Evolutionary conservation across 1,140 invertebrate species (phyloP), one percentile per base, ranked within the genome.

Genomic region (Tyrophagus putrescentiae): DNA sequence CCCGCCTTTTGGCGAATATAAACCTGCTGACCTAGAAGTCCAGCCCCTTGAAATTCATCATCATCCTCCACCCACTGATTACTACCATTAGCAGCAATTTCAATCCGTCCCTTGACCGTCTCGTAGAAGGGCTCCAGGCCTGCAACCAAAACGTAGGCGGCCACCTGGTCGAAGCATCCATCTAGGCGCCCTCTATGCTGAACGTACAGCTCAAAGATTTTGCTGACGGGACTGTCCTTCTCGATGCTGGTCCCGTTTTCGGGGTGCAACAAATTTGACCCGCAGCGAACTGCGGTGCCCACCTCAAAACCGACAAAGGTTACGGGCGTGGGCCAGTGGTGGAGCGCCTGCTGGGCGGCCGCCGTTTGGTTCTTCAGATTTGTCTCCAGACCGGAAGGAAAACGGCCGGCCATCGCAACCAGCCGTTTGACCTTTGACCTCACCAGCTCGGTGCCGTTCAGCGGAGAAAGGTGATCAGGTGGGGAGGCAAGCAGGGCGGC

Each of bases 221-320:
- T 32, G 1, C 52, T 1, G 1, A 54, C 13, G n/a, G 52, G 52
- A 31, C 27, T 31, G 3, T 31, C n/a, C n/a, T n/a, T 31, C 5
- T 1, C 3, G 3, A 31, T 3, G 3, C 11, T 13, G n/a, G 27
- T 31, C n/a, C 25, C 3, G 4, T n/a, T n/a, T n/a, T n/a, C n/a
- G n/a, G n/a, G n/a, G n/a, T 54, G 2, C 4, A 25, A 34, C n/a
- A 54, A 27, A 4, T 58, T 50, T 58, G 9, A 11, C 1, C 39
- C 53, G 32, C 57, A 42, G 1, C 1, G 53, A 3, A 57, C 11
- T 27, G 16, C 7, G n/a, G 25, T 3, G 16, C 57, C 57, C 3
- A 59, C 16, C 53, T 58, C 57, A 16, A 48, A 58, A 16, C 57
- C 57, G 2, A 32, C 3, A 16, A 58, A 58, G 16, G 25, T 58